Evolutionary conservation across 2,797 vertebrate species (phyloP), one percentile per base, ranked within the genome.

Genomic region (Bovichtus diacanthus): DNA sequence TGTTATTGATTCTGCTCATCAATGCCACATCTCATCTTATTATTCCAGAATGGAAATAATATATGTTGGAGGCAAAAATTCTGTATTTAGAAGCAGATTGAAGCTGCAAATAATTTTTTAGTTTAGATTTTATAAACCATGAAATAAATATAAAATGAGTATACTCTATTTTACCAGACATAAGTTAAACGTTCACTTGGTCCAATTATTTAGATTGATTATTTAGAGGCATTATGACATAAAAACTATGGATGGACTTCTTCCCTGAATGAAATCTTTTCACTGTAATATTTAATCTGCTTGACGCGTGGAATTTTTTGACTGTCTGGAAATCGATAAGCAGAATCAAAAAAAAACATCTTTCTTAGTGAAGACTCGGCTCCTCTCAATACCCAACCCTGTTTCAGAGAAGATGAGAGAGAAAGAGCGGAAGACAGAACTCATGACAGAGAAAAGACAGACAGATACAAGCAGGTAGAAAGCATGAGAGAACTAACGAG

Each of bases 391-490:
- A 71, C 39, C 66, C 55, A 78, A 55, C 31, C 6, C 31, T 29
- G 53, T 39, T 19, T 61, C 12, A 59, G n/a, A 71, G 55, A 41
- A 21, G 66, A 69, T 3, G 47, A 54, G 19, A 72, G 2, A 46
- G 6, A 67, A 55, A 6, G 70, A 71, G 67, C 46, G 5, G 1
- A 44, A 70, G 58, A 70, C 59, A 70, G 69, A 71, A 41, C 19
- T 21, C n/a, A 66, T 34, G 69, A 66, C 7, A 31, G 63, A 70
- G 38, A 64, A 41, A 66, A n/a, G 65, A 80, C 67, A 76, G 76
- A 87, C 66, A 80, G 80, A 77, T 55, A 79, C 53, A 75, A 82
- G 84, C 76, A 55, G 59, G 60, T 51, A 63, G 64, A 65, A 51
- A 75, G 75, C 43, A 56, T 41, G 46, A 69, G 51, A 66, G 46